Percentiles rank a stretch among this genome's conserved stretches.
Evolutionary conservation across 2,888 invertebrate genomes (phyloP).

Genomic region (Ophraella communa): DNA sequence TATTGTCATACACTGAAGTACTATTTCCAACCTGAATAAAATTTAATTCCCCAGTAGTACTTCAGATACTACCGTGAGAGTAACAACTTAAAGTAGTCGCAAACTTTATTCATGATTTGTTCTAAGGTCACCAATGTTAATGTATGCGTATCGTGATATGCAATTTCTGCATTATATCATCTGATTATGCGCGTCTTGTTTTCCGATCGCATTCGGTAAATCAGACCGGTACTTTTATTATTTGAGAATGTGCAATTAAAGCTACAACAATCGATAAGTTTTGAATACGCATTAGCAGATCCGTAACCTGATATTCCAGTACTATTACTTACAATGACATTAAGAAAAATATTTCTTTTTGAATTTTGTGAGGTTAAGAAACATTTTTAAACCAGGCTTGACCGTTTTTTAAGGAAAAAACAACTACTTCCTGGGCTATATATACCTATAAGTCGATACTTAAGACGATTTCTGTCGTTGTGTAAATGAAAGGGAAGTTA

Average conservation of each 20-base stretch:
- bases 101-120: slow-evolving; percentile 24
- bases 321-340: background rate
- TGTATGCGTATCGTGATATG: slow-evolving; percentile 31
- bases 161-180: slow-evolving; percentile 34
- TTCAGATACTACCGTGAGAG: slow-evolving; percentile 15
- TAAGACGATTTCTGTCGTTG: no score
- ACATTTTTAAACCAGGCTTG: no score
- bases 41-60: background rate
- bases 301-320: background rate
- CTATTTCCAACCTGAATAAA: background rate
- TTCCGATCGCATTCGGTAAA: slow-evolving; percentile 17
- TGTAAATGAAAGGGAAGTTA: no score
- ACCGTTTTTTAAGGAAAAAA: no score
- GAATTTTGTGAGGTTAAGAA: no score
- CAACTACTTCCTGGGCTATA: no score
- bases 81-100: slow-evolving; percentile 11
- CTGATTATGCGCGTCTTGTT: slow-evolving; percentile 18
- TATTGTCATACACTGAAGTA: no score
- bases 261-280: slow-evolving; percentile 10
- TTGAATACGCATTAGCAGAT: slow-evolving; percentile 1
- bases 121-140: slow-evolving; percentile 28
- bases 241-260: slow-evolving; percentile 21
- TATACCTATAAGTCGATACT: no score
- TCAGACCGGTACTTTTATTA: slow-evolving; percentile 11
- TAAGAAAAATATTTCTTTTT: no score